Base-by-base conservation (phyloP, 2,113 vertebrate species). In the Aldabrachelys gigantea region DNA sequence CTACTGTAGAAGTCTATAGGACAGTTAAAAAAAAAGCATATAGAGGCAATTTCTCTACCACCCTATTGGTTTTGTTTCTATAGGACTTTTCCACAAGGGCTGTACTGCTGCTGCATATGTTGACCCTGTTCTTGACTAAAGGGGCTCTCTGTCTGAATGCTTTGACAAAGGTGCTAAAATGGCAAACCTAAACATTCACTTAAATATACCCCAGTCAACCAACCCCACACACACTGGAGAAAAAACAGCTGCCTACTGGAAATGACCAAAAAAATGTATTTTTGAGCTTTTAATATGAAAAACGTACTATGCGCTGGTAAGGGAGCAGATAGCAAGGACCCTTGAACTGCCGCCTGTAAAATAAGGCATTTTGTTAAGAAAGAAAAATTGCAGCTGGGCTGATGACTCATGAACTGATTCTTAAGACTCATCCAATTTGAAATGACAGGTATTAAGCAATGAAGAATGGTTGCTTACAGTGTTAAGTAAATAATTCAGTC, bases 391-490 rank as follows among this genome's bases (percentile, higher is more conserved):
- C 16, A 69, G 8, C 31, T 17, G 29, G 59, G 29, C 29, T 65
- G 59, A 65, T n/a, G 35, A 69, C 62, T 69, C 8, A 8, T n/a
- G 16, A n/a, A 69, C 16, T 69, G 16, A 19, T 19, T n/a, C 62
- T 69, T n/a, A n/a, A n/a, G 35, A n/a, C 31, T 35, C 35, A n/a
- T n/a, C 62, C 35, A 69, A 17, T 21, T 19, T 69, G 62, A n/a
- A 69, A 69, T 35, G 65, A 54, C 52, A 81, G 52, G 22, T 62
- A 62, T 76, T 59, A 47, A 53, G 27, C n/a, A 65, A 65, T 57
- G 53, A 76, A 87, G 86, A 93, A 93, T 10, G 80, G 65, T 86
- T 96, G 95, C 92, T 84, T 94, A 76, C 10, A 91, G 88, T 82
- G 84, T 88, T 90, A 79, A 95, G 94, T 82, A 91, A 96, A 95